Evolutionary conservation across 1,140 invertebrate species (phyloP), one percentile per base, ranked within the genome.

Genomic region (Yoshiicerus persimilis): DNA sequence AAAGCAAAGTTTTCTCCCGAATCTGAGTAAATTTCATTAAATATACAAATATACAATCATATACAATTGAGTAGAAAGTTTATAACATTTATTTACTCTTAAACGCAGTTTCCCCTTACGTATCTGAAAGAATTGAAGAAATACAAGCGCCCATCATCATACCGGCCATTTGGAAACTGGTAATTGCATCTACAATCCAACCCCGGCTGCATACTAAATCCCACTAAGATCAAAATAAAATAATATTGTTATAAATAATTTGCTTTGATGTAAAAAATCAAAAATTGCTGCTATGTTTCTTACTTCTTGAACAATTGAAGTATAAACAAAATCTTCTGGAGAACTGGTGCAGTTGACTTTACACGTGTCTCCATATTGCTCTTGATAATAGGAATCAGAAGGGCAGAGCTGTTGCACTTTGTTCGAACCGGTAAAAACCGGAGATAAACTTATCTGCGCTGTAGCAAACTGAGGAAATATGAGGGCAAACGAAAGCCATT

Each of bases 121-220:
- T 86, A 27, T 90, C 89, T 10, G 89, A 75, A 30, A 84, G 23
- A 10, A 87, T 80, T 10, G 87, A 86, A 6, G 80, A 80, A 2
- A 87, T 2, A 13, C 85, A 77, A 4, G 89, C 85, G 2, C 89
- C 89, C 9, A 27, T 86, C 84, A 90, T 88, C 36, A 84, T 87
- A 1, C 89, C 89, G 3, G 66, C 32, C 89, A 90, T 90, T 87
- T 88, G 87, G 16, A 86, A 47, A 70, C 87, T 88, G 23, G 87
- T 90, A 32, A 90, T 86, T 34, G 64, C 10, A 39, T 90, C 89
- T 20, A 62, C 25, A 20, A 90, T 87, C 89, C 89, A 90, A 5
- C 66, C 20, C 30, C 66, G 64, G 2, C 39, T 39, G 41, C 89
- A 86, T 13, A 86, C 25, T 13, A 90, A 70, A 27, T 77, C 41